A percentile compares a stretch with the other conserved stretches of the same genome.
Conservation (phyloP, 1,140 invertebrate species). For the Akabosia matsudoensis region DNA sequence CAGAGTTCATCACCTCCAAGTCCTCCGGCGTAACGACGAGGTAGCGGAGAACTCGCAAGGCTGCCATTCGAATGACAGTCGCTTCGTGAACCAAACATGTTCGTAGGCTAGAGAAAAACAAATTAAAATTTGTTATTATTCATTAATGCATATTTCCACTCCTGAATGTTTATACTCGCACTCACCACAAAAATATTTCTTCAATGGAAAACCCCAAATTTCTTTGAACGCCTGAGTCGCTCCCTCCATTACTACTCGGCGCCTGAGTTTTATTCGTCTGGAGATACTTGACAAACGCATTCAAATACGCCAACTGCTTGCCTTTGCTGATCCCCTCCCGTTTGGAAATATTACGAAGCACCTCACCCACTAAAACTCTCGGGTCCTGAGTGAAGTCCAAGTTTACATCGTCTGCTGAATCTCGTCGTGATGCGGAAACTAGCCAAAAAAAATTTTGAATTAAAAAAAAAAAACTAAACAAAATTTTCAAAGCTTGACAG, state of each 20-base stretch:
- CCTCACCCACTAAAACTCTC: not conserved
- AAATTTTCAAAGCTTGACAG: no score
- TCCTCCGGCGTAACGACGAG: conserved; percentile 72
- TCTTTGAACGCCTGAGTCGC: conserved; percentile 52
- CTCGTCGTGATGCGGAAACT: not conserved
- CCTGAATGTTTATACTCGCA: conserved; percentile 22
- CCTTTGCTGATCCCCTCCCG: conserved; percentile 61
- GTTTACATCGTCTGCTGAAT: not conserved
- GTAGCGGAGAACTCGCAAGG: conserved; percentile 78
- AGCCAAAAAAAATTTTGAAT: not conserved
- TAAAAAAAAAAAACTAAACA: no score
- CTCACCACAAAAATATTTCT: conserved; percentile 80
- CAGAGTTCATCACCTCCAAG: conserved; percentile 61
- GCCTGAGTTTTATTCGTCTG: conserved; percentile 57
- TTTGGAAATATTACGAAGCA: conserved; percentile 51
- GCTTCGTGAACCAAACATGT: conserved; percentile 77
- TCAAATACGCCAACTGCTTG: conserved; percentile 72
- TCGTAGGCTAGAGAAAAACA: conserved; percentile 66
- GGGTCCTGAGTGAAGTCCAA: not conserved
- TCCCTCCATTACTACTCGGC: conserved; percentile 3
- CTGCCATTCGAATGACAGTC: conserved; percentile 81
- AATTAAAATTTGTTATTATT: conserved; percentile 27
- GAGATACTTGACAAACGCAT: conserved; percentile 74
- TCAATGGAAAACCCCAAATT: conserved; percentile 66
- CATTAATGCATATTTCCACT: not conserved